Base-by-base conservation (phyloP, 1,140 invertebrate species). In the Micrasema longulum region DNA sequence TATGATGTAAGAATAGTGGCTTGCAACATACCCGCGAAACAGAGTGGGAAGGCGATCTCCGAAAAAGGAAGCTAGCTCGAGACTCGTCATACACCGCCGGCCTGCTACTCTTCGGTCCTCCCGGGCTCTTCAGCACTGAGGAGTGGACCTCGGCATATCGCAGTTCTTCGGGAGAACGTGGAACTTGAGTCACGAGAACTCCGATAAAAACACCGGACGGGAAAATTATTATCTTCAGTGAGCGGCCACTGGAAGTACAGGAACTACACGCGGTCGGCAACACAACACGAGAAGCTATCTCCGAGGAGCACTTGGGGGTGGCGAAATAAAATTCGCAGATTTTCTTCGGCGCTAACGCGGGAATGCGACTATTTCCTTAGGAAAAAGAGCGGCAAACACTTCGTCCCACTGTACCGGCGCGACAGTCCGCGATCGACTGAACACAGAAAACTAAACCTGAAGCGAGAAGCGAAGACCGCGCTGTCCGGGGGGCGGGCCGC, bases 1-100 rank as follows among this genome's bases (percentile, higher is more conserved):
- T n/a, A 38, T 68, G 65, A 68, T 57, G 65, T 68, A 68, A 68
- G 48, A 43, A 41, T 38, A 41, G 26, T 31, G 7, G 26, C 12
- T 68, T 57, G 65, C 65, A 57, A 68, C 65, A 68, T 68, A 68
- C 65, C 65, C 65, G 65, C 65, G 36, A 57, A 57, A 41, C 35
- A 43, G 65, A 66, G 65, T 68, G 65, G 65, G 65, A 38, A 23
- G 65, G 22, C n/a, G 50, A 36, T 55, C 35, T 50, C 65, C 65
- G 38, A 45, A 68, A 68, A 68, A 68, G 65, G 65, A 68, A 48
- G 45, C 62, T 47, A 23, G 55, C 36, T 60, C 55, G 55, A 60
- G 10, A 22, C 55, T 60, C 55, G 55, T 60, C 55, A 60, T 41
- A 31, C 55, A 60, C 62, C n/a, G 62, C 22, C 57, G 57, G 57